Base-by-base conservation (phyloP, 2,888 invertebrate species). In the Parnassius glacialis region DNA sequence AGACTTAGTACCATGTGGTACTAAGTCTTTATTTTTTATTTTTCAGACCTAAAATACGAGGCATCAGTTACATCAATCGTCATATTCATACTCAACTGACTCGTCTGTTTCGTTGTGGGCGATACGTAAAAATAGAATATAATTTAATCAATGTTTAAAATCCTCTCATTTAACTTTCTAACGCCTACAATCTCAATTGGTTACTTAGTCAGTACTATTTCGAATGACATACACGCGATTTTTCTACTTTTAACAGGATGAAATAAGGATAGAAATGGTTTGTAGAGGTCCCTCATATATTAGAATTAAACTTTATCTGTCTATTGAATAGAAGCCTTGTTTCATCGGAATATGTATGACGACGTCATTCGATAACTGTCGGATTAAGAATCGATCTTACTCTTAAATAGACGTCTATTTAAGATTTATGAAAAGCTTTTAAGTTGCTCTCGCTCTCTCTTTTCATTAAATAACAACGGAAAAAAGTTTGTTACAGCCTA, bases 301-400 rank as follows among this genome's bases (percentile, higher is more conserved):
- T n/a, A 44, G 47, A 25, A 53, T 53, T 47, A 42, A 59, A 34
- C 47, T 53, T n/a, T 53, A 54, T 54, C 25, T 25, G 16, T 20
- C 42, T 20, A 54, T 20, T 50, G 42, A 54, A 53, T n/a, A 7
- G 41, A 10, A 13, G 20, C 45, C 47, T 54, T 44, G 45, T 25
- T 60, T 20, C 54, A 43, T n/a, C 34, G 34, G 10, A 41, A 47
- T 52, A 13, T 16, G 48, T 48, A 42, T 60, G 59, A 50, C 48
- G 59, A 50, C 48, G 54, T 50, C 41, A 48, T n/a, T n/a, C 41
- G 41, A 10, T 16, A 25, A 9, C 20, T 20, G 25, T n/a, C 12
- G 13, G 42, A 41, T 7, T 45, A 11, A 45, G 45, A 45, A 45
- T 9, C 45, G 10, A 10, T 45, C n/a, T 45, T 45, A 45, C 10